Evolutionary conservation across 2,888 invertebrate genomes (phyloP).

Genomic region (Keiferia lycopersicella): DNA sequence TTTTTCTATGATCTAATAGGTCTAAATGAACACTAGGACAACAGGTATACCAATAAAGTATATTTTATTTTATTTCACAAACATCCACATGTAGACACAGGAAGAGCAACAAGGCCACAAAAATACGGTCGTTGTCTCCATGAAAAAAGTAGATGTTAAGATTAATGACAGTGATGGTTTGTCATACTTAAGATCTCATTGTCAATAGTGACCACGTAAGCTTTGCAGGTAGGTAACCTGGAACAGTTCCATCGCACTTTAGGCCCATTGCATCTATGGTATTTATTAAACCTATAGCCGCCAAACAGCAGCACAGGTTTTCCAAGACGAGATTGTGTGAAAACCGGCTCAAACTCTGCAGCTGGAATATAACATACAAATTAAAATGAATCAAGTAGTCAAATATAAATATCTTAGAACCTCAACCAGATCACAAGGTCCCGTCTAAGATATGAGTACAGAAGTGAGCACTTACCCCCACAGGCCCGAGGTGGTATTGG

Average conservation of each 20-base stretch:
- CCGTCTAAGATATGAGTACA: no score
- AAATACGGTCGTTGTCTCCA: no score
- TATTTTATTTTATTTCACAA: no score
- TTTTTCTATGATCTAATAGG: no score
- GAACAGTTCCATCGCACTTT: background rate
- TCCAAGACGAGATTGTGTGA: background rate
- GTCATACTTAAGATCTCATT: background rate
- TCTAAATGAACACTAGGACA: no score
- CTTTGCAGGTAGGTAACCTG: background rate
- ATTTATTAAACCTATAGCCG: background rate
- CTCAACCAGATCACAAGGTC: no score
- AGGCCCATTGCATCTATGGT: conserved; percentile 3
- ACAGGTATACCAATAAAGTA: no score
- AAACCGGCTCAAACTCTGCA: background rate
- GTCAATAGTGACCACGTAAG: background rate
- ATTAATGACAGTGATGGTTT: background rate
- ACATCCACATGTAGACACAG: no score
- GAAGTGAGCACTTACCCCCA: no score
- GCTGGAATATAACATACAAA: background rate
- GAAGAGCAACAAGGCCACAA: no score
- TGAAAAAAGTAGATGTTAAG: background rate
- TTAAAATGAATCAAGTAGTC: background rate
- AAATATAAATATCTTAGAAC: no score
- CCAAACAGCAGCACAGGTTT: conserved; percentile 8
- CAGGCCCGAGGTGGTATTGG: no score